A percentile compares a stretch with the other conserved stretches of the same genome.
These are phyloP conservation scores for Ormyrus labotus DNA, from an alignment of 2,888 invertebrate genomes.

Conservation along the genomic window DNA sequence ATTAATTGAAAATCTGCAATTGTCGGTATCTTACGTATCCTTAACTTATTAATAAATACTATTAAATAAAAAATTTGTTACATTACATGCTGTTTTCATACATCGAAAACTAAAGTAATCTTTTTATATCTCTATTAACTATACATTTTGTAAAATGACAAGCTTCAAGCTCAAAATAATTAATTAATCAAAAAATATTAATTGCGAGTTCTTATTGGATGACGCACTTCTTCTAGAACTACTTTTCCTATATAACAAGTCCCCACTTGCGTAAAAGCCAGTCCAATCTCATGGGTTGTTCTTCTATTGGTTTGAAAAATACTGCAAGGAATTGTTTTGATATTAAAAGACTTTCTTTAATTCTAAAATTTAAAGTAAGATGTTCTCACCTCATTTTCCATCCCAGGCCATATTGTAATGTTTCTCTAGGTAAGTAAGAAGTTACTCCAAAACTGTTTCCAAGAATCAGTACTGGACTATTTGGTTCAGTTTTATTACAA, in stretches of 20 bases:
- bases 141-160: too few relatives aligned
- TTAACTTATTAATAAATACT: too few relatives aligned
- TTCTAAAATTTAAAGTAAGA: neutral
- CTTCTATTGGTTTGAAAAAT: constrained; percentile 66
- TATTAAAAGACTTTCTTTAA: neutral
- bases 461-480: constrained; percentile 60
- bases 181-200: too few relatives aligned
- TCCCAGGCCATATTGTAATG: constrained; percentile 59
- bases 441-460: constrained; percentile 64
- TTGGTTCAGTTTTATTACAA: constrained; percentile 50
- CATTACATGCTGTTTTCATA: too few relatives aligned
- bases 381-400: constrained; percentile 70
- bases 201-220: too few relatives aligned
- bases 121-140: too few relatives aligned
- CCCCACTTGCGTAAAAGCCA: constrained; percentile 63
- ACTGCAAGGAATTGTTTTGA: constrained; percentile 57
- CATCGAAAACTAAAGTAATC: too few relatives aligned
- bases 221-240: constrained; percentile 60
- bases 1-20: constrained; percentile 8
- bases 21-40: too few relatives aligned
- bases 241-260: constrained; percentile 70
- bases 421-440: constrained; percentile 62
- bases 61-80: too few relatives aligned
- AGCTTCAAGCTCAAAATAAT: too few relatives aligned
- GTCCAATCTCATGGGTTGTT: constrained; percentile 70